Evolutionary conservation across 2,888 invertebrate genomes (phyloP).

Genomic region (Rhogogaster chlorosoma): DNA sequence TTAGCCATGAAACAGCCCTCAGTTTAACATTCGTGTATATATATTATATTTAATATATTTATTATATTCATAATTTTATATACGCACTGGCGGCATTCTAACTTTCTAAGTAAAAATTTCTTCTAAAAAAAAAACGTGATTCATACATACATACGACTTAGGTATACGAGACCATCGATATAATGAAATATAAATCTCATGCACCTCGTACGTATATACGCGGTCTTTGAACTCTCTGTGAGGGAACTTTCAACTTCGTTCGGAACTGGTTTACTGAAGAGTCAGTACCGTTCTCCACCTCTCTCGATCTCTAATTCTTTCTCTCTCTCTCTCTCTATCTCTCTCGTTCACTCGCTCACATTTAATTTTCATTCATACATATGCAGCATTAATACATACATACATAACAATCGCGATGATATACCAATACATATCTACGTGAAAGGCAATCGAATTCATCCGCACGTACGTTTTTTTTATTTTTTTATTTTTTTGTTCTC

Average conservation of each 20-base stretch:
- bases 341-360: background rate
- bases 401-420: background rate
- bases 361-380: background rate
- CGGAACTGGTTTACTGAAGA: constrained; percentile 43
- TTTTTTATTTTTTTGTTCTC: background rate
- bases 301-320: background rate
- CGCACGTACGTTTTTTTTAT: background rate
- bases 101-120: background rate
- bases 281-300: constrained; percentile 13
- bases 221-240: constrained; percentile 42
- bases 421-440: background rate
- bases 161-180: background rate
- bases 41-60: background rate
- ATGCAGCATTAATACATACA: background rate
- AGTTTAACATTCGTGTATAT: background rate
- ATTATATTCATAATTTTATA: background rate
- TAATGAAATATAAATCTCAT: background rate
- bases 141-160: background rate
- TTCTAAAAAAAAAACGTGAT: background rate
- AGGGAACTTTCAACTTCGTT: constrained; percentile 48
- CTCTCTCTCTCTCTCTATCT: background rate
- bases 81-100: too few species aligned
- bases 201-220: background rate
- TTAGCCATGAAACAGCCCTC: too few species aligned
- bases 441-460: background rate